phyloP scores from a whole-genome alignment of 1,140 invertebrate species.

The Lucilia cuprina region DNA sequence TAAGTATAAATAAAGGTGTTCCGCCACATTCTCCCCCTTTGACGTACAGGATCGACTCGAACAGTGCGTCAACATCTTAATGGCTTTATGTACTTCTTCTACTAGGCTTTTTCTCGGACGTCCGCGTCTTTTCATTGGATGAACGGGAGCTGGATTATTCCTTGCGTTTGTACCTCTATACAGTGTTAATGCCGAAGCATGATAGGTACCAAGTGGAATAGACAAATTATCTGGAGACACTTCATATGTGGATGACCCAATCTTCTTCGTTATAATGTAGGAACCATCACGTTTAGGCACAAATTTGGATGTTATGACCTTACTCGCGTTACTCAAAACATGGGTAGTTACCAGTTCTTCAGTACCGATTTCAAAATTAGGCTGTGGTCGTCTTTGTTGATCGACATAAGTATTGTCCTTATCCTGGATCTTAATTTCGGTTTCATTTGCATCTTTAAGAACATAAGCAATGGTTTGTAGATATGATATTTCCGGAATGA shows the following conservation, averaged over 20 bases:
- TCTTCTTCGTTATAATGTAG: constrained; percentile 44
- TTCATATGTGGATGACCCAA: constrained; percentile 45
- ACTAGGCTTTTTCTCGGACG: background rate
- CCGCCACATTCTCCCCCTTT: constrained; percentile 23
- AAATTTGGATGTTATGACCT: constrained; percentile 52
- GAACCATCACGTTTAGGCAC: constrained; percentile 56
- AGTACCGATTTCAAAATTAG: constrained; percentile 46
- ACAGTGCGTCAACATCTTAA: background rate
- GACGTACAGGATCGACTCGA: background rate
- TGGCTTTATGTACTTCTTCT: too few species aligned
- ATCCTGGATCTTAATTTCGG: background rate
- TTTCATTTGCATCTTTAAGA: constrained; percentile 41
- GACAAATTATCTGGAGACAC: too few species aligned
- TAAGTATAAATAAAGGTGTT: too few species aligned
- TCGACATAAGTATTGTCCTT: constrained; percentile 36
- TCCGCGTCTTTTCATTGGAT: too few species aligned
- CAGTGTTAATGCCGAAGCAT: too few species aligned
- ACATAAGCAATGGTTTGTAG: constrained; percentile 36
- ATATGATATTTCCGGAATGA: constrained; percentile 46
- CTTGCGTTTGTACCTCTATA: too few species aligned
- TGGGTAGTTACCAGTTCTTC: constrained; percentile 50
- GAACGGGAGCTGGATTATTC: too few species aligned
- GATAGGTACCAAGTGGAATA: too few species aligned
- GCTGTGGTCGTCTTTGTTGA: constrained; percentile 32
- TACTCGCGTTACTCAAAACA: constrained; percentile 45